Evolutionary conservation across 2,888 invertebrate genomes (phyloP), one percentile per base, ranked within the genome.

Genomic region (Oconnorella tubifera): DNA sequence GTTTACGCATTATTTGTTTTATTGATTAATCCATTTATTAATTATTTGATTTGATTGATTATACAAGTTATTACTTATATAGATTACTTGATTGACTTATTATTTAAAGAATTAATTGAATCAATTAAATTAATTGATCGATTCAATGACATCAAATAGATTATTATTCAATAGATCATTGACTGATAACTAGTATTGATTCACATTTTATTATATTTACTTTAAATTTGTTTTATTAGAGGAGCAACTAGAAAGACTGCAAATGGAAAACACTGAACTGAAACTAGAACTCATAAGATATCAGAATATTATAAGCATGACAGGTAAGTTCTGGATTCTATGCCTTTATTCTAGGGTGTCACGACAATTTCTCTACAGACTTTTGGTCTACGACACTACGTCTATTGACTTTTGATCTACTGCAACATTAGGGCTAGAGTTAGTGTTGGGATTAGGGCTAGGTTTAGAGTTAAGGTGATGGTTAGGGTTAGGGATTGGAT

Each of bases 201-300:
- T 40, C 10, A 19, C 40, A 10, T 40, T 19, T 40, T 19, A 40
- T 40, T 40, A 19, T n/a, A n/a, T 14, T 40, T 40, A 19, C 40
- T 40, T 14, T 40, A 19, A 14, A 27, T 51, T 6, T 51, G 10
- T 51, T 4, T 10, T 51, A 23, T 19, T 27, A 51, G 53, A 51
- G 53, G 53, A 51, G 53, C 53, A 51, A 23, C 4, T 51, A 25
- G 53, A 51, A 51, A 6, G 53, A 23, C 53, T 51, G 6, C 53
- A 51, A 27, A 51, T 51, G 53, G 53, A 51, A 23, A 51, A 51
- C 53, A 51, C 53, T 10, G 14, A 51, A 27, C 25, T 51, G 25
- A 51, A 51, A 25, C 53, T 51, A 27, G 53, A 51, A 23, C 10
- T 19, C 14, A 51, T 51, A 23, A 10, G 53, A 19, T 25, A 19